These are phyloP conservation scores for Philereme vetulata DNA, from an alignment of 2,888 invertebrate genomes.

Conservation along the genomic window DNA sequence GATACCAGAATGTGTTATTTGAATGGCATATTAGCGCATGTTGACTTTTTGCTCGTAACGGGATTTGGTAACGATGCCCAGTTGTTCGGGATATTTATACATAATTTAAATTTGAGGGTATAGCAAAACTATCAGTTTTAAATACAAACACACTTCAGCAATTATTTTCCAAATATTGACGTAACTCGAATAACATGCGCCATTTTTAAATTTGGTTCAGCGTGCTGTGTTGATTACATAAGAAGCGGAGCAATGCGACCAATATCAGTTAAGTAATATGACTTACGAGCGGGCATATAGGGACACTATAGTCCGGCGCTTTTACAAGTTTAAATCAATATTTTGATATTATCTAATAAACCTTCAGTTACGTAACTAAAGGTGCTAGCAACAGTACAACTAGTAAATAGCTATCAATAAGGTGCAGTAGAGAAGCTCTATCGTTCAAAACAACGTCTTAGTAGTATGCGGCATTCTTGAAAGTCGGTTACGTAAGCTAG, in stretches of 20 bases:
- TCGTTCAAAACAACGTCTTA: slow-evolving; percentile 14
- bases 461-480: slow-evolving; percentile 28
- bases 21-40: slow-evolving; percentile 27
- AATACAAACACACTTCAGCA: neutral
- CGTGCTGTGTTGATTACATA: slow-evolving; percentile 12
- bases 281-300: neutral
- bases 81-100: neutral
- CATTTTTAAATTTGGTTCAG: slow-evolving; percentile 10
- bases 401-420: neutral
- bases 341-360: neutral
- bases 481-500: slow-evolving; percentile 30
- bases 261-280: neutral
- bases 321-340: slow-evolving; percentile 4
- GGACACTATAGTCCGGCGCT: neutral
- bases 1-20: slow-evolving; percentile 21
- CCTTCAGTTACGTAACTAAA: slow-evolving; percentile 8
- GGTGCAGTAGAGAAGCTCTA: slow-evolving; percentile 4
- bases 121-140: neutral
- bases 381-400: slow-evolving; percentile 10
- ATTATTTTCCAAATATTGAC: slow-evolving; percentile 8
- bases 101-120: neutral
- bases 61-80: neutral
- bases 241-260: slow-evolving; percentile 9
- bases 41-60: slow-evolving; percentile 6
- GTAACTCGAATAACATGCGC: slow-evolving; percentile 14